Evolutionary conservation across 2,888 invertebrate genomes (phyloP).

Genomic region (Sinopyrophorus schimmeli): DNA sequence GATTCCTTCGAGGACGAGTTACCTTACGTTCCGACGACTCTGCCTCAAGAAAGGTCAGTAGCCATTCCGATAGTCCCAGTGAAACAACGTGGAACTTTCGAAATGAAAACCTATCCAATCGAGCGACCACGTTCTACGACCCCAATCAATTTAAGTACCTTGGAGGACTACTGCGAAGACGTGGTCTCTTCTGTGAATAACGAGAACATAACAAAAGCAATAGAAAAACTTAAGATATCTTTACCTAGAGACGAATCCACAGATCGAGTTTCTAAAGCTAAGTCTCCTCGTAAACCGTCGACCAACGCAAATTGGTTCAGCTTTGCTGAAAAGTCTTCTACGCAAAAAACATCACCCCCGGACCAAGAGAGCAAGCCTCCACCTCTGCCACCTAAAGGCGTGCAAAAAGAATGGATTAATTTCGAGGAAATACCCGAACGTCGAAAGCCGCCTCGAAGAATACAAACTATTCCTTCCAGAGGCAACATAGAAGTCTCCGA

Average conservation of each 20-base stretch:
- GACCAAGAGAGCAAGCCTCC: conserved; percentile 51
- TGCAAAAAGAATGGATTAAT: conserved; percentile 74
- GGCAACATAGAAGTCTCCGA: conserved; percentile 55
- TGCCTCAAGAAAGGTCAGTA: conserved; percentile 81
- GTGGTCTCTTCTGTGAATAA: conserved; percentile 44
- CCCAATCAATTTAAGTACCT: conserved; percentile 70
- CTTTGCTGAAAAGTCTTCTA: conserved; percentile 62
- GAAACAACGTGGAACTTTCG: conserved; percentile 66
- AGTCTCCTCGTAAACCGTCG: conserved; percentile 59
- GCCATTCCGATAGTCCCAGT: conserved; percentile 82
- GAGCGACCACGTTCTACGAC: conserved; percentile 76
- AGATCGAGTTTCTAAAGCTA: conserved; percentile 51
- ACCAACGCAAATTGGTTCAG: conserved; percentile 59
- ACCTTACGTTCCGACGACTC: conserved; percentile 87
- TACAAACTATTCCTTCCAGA: conserved; percentile 75
- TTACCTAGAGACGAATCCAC: conserved; percentile 64
- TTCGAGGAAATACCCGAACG: conserved; percentile 86
- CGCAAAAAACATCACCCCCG: conserved; percentile 44
- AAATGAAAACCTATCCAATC: conserved; percentile 70
- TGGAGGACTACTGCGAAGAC: conserved; percentile 70
- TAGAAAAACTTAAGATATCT: conserved; percentile 71
- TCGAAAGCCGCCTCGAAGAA: conserved; percentile 78
- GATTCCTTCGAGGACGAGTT: conserved; percentile 84
- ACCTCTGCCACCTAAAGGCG: conserved; percentile 56
- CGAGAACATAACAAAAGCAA: conserved; percentile 49